Conservation (phyloP, 2,888 invertebrate species). For the Tupiocoris notatus region DNA sequence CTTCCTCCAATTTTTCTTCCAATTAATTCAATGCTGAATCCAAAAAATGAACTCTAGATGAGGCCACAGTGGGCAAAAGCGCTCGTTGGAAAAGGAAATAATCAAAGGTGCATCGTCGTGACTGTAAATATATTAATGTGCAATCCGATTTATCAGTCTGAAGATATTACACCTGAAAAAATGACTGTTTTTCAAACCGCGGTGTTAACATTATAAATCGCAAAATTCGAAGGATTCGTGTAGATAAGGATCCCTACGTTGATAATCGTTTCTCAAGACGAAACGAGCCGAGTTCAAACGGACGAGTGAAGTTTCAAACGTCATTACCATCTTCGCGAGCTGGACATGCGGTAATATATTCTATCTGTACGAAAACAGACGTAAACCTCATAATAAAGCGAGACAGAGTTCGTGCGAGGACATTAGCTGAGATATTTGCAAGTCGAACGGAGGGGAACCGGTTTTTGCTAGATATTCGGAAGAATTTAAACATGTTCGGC, state of each 20-base stretch:
- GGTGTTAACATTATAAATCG: background rate
- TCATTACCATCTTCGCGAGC: background rate
- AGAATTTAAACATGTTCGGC: background rate
- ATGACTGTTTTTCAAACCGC: background rate
- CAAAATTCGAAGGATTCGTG: background rate
- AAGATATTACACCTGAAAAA: too few species aligned
- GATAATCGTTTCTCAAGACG: too few species aligned
- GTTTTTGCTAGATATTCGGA: background rate
- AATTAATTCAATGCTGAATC: too few species aligned
- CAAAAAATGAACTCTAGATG: too few species aligned
- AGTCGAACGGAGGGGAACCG: background rate
- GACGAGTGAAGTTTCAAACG: background rate
- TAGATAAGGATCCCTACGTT: background rate
- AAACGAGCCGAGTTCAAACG: too few species aligned
- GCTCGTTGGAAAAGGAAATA: too few species aligned
- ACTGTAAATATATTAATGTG: too few species aligned
- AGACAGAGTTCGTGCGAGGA: background rate
- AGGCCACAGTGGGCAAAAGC: too few species aligned
- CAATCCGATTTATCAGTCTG: too few species aligned
- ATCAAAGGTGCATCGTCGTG: too few species aligned
- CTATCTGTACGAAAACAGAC: background rate
- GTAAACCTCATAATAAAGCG: background rate
- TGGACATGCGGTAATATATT: background rate
- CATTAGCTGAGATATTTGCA: too few species aligned
- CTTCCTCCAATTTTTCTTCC: too few species aligned